Evolutionary conservation across 1,140 invertebrate genomes (phyloP), one percentile per base, ranked within the genome.

Genomic region (Grapholita molesta): DNA sequence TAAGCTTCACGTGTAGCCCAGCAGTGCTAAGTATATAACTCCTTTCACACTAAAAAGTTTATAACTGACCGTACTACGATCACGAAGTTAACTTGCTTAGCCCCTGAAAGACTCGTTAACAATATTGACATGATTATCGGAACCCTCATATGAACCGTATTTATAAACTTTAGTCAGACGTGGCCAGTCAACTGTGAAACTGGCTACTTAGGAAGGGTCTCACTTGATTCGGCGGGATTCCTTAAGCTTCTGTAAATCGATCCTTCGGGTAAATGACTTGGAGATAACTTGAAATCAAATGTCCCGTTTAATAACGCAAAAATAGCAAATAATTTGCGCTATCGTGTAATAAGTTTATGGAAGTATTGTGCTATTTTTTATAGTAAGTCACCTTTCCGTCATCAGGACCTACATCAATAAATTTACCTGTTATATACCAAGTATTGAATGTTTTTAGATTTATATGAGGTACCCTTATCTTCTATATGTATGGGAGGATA

Each of bases 211-310:
- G 55, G 21, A 28, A 61, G 25, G 55, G 55, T 48, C 12, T 61
- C 55, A 28, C 55, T 30, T 15, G 55, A 32, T 32, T 61, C 55
- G 55, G n/a, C 28, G 55, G 21, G 24, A 61, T 61, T 61, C 25
- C 25, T 12, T 61, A 28, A 61, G 55, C 28, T 30, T 61, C 55
- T 61, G 25, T 12, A 61, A 61, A 61, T 61, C 25, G 55, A 61
- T 61, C 28, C 55, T 61, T 61, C n/a, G 55, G 25, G 25, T 61
- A 61, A 61, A 61, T 30, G 55, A 61, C 55, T 25, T 61, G 55
- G 12, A 30, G 55, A 28, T 28, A 15, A 61, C 25, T n/a, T n/a
- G 55, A 32, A 30, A 12, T 24, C 53, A 25, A 28, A 11, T 57
- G 24, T 61, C 25, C 7, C 25, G 15, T 48, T 48, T 21, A 48